These are phyloP conservation scores for Chaitophorus viminalis DNA, from an alignment of 2,888 invertebrate species.

Conservation along the genomic window DNA sequence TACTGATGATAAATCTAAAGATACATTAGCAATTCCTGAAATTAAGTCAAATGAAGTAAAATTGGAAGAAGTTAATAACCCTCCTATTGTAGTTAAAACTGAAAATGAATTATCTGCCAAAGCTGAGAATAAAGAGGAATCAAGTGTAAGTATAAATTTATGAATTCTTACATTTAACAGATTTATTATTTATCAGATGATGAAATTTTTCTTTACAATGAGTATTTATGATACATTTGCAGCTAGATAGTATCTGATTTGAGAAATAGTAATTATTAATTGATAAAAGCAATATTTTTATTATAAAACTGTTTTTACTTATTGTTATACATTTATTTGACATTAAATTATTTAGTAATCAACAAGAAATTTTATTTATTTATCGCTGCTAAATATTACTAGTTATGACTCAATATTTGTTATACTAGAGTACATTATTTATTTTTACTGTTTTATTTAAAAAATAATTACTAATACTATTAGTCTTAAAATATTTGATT, in stretches of 20 bases:
- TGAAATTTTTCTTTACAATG: background rate
- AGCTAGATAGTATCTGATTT: slow-evolving; percentile 35
- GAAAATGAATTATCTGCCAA: slow-evolving; percentile 59
- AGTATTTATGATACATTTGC: background rate
- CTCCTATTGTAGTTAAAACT: background rate
- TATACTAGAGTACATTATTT: too few species aligned
- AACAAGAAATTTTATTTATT: too few species aligned
- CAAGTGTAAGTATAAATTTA: slow-evolving; percentile 14
- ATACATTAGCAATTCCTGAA: background rate
- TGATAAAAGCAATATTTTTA: background rate
- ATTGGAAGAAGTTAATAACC: slow-evolving; percentile 22
- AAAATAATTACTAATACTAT: too few species aligned
- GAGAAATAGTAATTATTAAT: background rate
- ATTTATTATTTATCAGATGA: slow-evolving; percentile 17
- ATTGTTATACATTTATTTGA: background rate
- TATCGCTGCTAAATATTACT: too few species aligned
- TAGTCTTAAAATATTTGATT: too few species aligned
- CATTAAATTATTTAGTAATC: background rate
- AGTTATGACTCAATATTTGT: background rate
- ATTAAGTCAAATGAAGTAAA: slow-evolving; percentile 30
- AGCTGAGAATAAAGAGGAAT: slow-evolving; percentile 55
- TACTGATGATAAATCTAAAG: slow-evolving; percentile 64
- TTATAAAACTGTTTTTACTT: background rate
- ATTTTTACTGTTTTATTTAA: too few species aligned
- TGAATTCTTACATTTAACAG: background rate